These are phyloP conservation scores for Torymus texanus DNA, from an alignment of 2,888 invertebrate species.

Conservation along the genomic window DNA sequence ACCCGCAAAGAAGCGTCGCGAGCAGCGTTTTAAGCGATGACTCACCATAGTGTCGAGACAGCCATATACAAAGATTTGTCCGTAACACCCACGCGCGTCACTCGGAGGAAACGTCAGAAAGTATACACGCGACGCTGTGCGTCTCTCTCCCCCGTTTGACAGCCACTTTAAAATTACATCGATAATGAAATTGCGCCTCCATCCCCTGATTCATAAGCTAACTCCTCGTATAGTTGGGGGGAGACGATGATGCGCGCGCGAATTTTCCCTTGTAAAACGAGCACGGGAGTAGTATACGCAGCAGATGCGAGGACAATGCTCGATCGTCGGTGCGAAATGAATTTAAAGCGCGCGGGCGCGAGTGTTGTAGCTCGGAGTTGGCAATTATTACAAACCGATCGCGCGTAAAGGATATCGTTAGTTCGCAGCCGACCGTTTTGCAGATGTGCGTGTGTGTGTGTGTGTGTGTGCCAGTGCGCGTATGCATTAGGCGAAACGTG, in stretches of 20 bases:
- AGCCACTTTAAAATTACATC: slow-evolving; percentile 75
- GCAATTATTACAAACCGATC: slow-evolving; percentile 74
- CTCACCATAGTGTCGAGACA: not conserved
- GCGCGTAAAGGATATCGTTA: slow-evolving; percentile 73
- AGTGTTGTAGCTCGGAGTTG: slow-evolving; percentile 27
- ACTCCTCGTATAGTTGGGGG: slow-evolving; percentile 57
- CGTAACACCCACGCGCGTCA: slow-evolving; percentile 3
- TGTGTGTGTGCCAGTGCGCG: not conserved
- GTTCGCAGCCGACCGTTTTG: slow-evolving; percentile 54
- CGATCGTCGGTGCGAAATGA: slow-evolving; percentile 72
- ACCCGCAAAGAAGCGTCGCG: slow-evolving; percentile 6
- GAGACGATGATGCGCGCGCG: not conserved
- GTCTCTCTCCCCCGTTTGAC: slow-evolving; percentile 63
- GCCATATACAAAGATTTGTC: not conserved
- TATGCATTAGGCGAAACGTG: slow-evolving; percentile 19
- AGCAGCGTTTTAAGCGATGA: slow-evolving; percentile 27
- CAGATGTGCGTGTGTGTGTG: not conserved
- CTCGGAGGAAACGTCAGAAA: slow-evolving; percentile 64
- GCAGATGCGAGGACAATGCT: slow-evolving; percentile 73
- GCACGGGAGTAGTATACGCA: slow-evolving; percentile 44
- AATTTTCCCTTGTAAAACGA: slow-evolving; percentile 40
- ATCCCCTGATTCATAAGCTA: slow-evolving; percentile 69
- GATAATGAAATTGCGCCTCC: slow-evolving; percentile 74
- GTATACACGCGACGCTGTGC: slow-evolving; percentile 55
- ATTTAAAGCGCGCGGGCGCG: slow-evolving; percentile 69